Evolutionary conservation across 2,888 invertebrate genomes (phyloP).

Genomic region (Pecten maximus): DNA sequence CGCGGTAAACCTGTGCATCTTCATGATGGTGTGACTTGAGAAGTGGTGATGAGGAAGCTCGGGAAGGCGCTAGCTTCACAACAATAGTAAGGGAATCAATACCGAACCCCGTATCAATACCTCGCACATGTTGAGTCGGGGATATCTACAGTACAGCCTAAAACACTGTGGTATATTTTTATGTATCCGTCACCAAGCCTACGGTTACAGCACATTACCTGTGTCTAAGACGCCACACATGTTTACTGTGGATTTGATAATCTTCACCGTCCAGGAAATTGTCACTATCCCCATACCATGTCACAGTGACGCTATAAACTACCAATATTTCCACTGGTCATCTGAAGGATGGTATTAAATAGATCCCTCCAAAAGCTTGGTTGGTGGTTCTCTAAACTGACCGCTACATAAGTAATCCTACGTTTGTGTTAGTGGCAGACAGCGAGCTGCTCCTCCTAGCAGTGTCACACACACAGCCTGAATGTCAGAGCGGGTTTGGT

Average conservation of each 20-base stretch:
- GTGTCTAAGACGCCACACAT: not conserved
- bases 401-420: conserved; percentile 18
- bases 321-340: not conserved
- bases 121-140: conserved; percentile 25
- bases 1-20: conserved; percentile 18
- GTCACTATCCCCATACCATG: not conserved
- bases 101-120: not conserved
- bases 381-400: not conserved
- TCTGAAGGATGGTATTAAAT: not conserved
- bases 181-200: conserved; percentile 13
- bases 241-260: not conserved
- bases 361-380: not conserved
- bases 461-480: conserved; percentile 26
- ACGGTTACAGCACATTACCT: conserved; percentile 16
- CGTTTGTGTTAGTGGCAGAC: conserved; percentile 19
- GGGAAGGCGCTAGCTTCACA: conserved; percentile 17
- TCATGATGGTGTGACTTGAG: not conserved
- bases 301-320: not conserved
- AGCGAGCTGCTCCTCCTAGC: conserved; percentile 5
- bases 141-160: conserved; percentile 13
- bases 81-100: conserved; percentile 10
- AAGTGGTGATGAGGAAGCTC: conserved; percentile 1
- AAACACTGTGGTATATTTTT: not conserved
- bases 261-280: not conserved
- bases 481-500: not conserved